Evolutionary conservation across 1,140 invertebrate genomes (phyloP).

Genomic region (Apis dorsata): DNA sequence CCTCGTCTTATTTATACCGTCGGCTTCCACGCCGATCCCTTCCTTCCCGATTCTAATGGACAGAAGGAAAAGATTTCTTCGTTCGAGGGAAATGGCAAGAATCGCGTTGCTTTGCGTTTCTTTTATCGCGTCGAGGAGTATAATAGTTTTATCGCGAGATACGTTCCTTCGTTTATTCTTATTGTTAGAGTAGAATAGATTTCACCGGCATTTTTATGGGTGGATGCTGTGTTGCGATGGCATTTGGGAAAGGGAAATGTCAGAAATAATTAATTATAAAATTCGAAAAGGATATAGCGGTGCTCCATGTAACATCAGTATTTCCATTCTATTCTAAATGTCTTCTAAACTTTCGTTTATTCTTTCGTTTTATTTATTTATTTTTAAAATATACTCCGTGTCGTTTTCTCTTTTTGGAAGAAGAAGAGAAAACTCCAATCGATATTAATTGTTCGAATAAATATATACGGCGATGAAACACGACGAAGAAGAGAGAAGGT

Average conservation of each 20-base stretch:
- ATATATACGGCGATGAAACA: not conserved
- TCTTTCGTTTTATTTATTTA: too few species aligned
- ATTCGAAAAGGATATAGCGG: not conserved
- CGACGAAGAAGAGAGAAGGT: slow-evolving; percentile 26
- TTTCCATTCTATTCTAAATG: too few species aligned
- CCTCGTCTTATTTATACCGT: slow-evolving; percentile 44
- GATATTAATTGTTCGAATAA: not conserved
- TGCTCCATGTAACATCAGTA: too few species aligned
- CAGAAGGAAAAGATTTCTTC: not conserved
- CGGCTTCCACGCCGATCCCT: slow-evolving; percentile 10
- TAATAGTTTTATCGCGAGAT: not conserved
- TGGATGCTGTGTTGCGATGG: not conserved
- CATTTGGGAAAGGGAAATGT: not conserved
- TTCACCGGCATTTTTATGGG: not conserved
- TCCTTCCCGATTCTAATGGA: slow-evolving; percentile 7
- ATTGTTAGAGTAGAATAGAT: too few species aligned
- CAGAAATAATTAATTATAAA: slow-evolving; percentile 13
- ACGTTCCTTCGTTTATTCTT: not conserved
- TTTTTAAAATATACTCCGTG: too few species aligned
- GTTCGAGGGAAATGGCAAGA: not conserved
- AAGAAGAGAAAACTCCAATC: not conserved
- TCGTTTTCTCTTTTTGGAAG: too few species aligned
- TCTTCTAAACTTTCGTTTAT: too few species aligned
- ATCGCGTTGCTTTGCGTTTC: not conserved
- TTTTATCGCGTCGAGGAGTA: not conserved